Base-by-base conservation (phyloP, 2,888 invertebrate genomes). In the Pristionchus arcanus region DNA sequence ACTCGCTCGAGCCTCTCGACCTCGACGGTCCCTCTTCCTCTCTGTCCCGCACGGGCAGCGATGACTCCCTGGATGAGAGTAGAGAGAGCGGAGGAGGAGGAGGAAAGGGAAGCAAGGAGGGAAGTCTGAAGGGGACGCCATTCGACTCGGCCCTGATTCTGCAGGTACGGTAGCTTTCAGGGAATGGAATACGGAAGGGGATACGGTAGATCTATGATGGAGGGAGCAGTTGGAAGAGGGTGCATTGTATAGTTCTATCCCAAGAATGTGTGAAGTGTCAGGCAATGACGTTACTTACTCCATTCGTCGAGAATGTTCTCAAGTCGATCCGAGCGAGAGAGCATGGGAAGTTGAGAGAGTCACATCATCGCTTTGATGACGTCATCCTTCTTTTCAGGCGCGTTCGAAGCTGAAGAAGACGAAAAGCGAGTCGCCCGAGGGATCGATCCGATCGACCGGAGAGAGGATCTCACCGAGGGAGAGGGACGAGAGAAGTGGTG, bases 381-480 rank as follows among this genome's bases (percentile, higher is more conserved):
- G 2, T 55, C 15, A 59, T 66, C 19, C 9, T 59, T 87, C n/a
- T 34, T 49, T 55, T 77, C 74, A 55, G 84, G 89, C 85, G 25
- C 90, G 90, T 42, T 89, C 90, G 2, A 90, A 85, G 92, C 91
- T 95, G 92, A 92, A 95, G 93, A 93, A 95, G 92, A 93, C 93
- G 37, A 91, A 91, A 42, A 90, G 92, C 13, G 90, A 91, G n/a
- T 92, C 93, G n/a, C 91, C 91, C 19, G 91, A 91, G 74, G 89
- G 63, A 59, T 59, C 63, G 42, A 90, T 63, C 34, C 5, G n/a
- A 37, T 59, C 42, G 37, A 34, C 55, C 5, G 15, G 15, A 11
- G 86, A 86, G n/a, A 25, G 86, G 49, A 37, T n/a, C 7, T 59
- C 59, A 19, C 53, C 83, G 31, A 34, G 59, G n/a, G 59, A 59